Evolutionary conservation across 92 coral and sea anemone species (phyloP).

Genomic region (Virgularia gustaviana): DNA sequence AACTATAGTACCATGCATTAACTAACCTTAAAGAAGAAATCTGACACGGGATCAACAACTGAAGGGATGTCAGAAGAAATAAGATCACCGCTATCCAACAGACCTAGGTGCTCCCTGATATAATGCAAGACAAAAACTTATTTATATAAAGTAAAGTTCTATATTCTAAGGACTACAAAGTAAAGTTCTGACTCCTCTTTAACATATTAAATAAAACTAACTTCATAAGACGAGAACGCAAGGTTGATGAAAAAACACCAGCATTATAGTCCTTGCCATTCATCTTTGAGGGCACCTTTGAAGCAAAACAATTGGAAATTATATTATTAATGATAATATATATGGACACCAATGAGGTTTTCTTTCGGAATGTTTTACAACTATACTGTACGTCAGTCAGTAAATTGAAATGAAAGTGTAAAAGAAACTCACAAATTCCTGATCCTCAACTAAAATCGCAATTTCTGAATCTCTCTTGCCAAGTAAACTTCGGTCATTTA

Average conservation of each 20-base stretch:
- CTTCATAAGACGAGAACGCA: conserved; percentile 75
- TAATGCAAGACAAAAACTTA: too few relatives aligned
- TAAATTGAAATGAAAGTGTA: too few relatives aligned
- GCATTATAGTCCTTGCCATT: conserved; percentile 72
- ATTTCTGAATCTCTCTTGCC: conserved; percentile 94
- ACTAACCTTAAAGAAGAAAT: conserved; percentile 68
- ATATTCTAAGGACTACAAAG: background rate
- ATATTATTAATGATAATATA: background rate
- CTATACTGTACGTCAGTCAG: background rate
- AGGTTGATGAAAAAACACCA: conserved; percentile 70
- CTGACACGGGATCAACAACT: conserved; percentile 67
- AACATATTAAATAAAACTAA: conserved; percentile 3
- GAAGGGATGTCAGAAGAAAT: conserved; percentile 24
- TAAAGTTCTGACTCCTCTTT: background rate
- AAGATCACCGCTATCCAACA: conserved; percentile 33
- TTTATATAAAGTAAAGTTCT: background rate
- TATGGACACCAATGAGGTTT: background rate
- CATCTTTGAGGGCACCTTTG: conserved; percentile 82
- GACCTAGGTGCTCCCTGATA: conserved; percentile 75
- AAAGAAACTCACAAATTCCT: conserved; percentile 64
- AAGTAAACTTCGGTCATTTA: conserved; percentile 89
- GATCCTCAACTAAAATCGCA: conserved; percentile 74
- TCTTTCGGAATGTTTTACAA: background rate
- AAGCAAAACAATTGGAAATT: background rate
- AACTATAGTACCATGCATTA: background rate